A percentile compares a stretch with the other conserved stretches of the same genome.
Evolutionary conservation across 2,113 vertebrate species (phyloP).

Genomic region (Chrysochloris asiatica): DNA sequence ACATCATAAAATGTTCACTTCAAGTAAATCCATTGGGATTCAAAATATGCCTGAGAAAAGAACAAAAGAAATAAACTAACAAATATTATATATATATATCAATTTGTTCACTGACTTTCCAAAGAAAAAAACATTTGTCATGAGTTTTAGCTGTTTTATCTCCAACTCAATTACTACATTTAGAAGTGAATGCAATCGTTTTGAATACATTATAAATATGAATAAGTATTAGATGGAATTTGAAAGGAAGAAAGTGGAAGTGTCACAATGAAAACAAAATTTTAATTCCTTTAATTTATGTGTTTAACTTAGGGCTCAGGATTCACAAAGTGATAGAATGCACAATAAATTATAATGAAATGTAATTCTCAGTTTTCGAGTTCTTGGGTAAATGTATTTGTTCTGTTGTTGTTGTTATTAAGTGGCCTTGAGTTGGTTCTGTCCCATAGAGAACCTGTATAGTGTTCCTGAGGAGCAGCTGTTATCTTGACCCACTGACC

Average conservation of each 20-base stretch:
- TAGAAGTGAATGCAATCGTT: neutral
- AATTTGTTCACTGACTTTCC: neutral
- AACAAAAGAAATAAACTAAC: neutral
- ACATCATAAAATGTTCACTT: neutral
- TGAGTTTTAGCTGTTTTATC: neutral
- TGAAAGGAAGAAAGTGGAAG: neutral
- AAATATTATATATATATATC: neutral
- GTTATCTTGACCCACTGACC: too few relatives aligned
- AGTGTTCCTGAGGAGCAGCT: too few relatives aligned
- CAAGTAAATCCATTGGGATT: neutral
- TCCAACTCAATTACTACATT: neutral
- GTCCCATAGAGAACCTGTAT: too few relatives aligned
- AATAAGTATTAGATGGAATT: neutral
- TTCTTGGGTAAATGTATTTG: neutral
- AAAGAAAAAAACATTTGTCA: neutral
- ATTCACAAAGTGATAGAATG: neutral
- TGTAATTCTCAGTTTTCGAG: neutral
- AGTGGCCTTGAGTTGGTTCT: too few relatives aligned
- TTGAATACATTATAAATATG: neutral
- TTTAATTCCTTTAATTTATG: neutral
- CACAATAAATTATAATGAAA: neutral
- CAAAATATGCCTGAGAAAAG: neutral
- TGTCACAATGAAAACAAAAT: neutral
- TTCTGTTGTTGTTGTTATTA: neutral
- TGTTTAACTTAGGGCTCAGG: neutral